Base-by-base conservation (phyloP, 2,888 invertebrate genomes). In the Stenodema calcarata region DNA sequence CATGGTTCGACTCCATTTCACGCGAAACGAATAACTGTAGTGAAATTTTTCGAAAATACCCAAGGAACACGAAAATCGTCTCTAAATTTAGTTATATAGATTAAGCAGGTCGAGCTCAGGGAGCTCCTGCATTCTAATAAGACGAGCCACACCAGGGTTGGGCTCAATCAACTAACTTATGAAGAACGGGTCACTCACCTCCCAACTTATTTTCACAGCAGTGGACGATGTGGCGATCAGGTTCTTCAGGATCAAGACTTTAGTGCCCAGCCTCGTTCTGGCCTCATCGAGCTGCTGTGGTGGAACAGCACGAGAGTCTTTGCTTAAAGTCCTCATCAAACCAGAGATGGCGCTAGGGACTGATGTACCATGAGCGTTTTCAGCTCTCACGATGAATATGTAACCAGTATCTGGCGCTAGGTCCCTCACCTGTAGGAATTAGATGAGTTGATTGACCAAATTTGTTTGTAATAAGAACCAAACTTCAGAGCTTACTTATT, bases 351-450 rank as follows among this genome's bases (percentile, higher is more conserved):
- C 93, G 89, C 96, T 96, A 7, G 97, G 97, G 62, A 94, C 93
- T 0, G 96, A 96, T 76, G 96, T 92, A n/a, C 97, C 97, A 90
- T 96, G 95, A 18, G 94, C 93, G 91, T 97, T 97, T 92, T 96
- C 95, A 0, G 97, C 96, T 86, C 95, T 93, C 50, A 98, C 95
- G 88, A 97, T 92, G 91, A 98, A 98, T 88, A 96, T 94, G 91
- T 98, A 98, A 44, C 94, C 93, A 76, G 96, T 95, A 90, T 95
- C 95, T 0, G 96, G 95, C 90, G 94, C 94, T 88, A 97, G 92
- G 90, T 94, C 94, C 44, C 91, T 92, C 73, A 94, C 93, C 94
- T 94, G 89, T 1, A 70, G 42, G 79, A 79, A n/a, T 0, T 30
- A 76, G 16, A 30, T n/a, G 14, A 18, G 3, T 7, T 7, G 18